Percentiles rank a stretch among this genome's conserved stretches.
Conservation (phyloP, 2,888 invertebrate species). For the Drosophila merina region DNA sequence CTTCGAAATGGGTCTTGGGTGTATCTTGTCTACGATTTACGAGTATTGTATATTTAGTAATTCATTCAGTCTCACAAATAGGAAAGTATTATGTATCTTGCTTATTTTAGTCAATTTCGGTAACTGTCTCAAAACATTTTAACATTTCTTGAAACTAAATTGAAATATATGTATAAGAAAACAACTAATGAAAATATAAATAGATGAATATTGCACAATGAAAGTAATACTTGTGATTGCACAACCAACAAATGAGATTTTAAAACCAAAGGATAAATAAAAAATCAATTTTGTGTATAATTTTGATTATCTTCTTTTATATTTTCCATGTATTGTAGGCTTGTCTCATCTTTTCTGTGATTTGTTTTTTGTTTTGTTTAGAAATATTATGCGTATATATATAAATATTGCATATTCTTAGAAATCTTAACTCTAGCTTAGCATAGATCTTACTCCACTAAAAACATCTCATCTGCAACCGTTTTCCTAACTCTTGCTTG, state of each 20-base stretch:
- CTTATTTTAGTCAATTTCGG: slow-evolving; percentile 32
- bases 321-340: slow-evolving; percentile 76
- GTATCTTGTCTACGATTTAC: slow-evolving; percentile 31
- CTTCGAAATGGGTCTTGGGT: slow-evolving; percentile 26
- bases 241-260: slow-evolving; percentile 56
- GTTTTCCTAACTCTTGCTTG: slow-evolving; percentile 43
- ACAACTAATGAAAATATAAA: neutral
- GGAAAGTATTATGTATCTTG: slow-evolving; percentile 69
- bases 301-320: slow-evolving; percentile 79
- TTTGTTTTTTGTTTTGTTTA: slow-evolving; percentile 34
- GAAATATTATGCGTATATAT: slow-evolving; percentile 46
- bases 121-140: slow-evolving; percentile 6
- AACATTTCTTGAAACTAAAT: slow-evolving; percentile 6
- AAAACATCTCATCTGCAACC: slow-evolving; percentile 34
- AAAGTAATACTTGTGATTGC: slow-evolving; percentile 34
- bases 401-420: slow-evolving; percentile 73
- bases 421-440: slow-evolving; percentile 53
- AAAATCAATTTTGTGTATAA: slow-evolving; percentile 68
- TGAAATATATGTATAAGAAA: neutral
- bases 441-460: slow-evolving; percentile 31
- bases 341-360: slow-evolving; percentile 49
- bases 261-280: slow-evolving; percentile 53
- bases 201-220: slow-evolving; percentile 33
- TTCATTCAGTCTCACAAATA: slow-evolving; percentile 76
- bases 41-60: slow-evolving; percentile 65